Evolutionary conservation across 2,888 invertebrate genomes (phyloP).

Genomic region (Schizotus pectinicornis): DNA sequence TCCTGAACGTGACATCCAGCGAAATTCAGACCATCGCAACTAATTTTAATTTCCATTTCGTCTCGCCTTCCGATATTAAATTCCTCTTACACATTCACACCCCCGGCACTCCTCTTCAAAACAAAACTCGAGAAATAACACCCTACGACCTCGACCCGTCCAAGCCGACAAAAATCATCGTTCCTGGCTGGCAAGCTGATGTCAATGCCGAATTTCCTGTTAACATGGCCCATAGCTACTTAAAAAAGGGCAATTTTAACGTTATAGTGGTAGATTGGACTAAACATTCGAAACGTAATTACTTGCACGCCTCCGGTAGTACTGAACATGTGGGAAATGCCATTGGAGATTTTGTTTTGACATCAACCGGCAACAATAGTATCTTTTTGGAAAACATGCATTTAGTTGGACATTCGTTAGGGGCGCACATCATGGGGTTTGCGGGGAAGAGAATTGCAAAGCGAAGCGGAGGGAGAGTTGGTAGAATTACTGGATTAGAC

Average conservation of each 20-base stretch:
- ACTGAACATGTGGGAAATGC: conserved; percentile 34
- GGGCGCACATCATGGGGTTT: conserved; percentile 38
- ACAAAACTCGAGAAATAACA: too few species aligned
- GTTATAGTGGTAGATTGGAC: conserved; percentile 39
- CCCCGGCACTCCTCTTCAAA: background rate
- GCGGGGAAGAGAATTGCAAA: conserved; percentile 33
- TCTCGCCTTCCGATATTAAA: conserved; percentile 13
- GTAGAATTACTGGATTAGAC: conserved; percentile 41
- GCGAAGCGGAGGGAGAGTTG: conserved; percentile 28
- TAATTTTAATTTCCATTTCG: conserved; percentile 16
- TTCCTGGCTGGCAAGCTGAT: conserved; percentile 36
- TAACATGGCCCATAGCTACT: conserved; percentile 32
- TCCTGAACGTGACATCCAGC: conserved; percentile 14
- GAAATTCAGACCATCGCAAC: conserved; percentile 13
- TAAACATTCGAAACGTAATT: conserved; percentile 31
- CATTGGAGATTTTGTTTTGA: conserved; percentile 32
- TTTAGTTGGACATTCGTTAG: conserved; percentile 39
- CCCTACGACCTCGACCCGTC: conserved; percentile 18
- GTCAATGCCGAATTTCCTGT: conserved; percentile 32
- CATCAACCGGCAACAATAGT: conserved; percentile 23
- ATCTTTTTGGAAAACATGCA: conserved; percentile 34
- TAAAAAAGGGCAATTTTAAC: conserved; percentile 33
- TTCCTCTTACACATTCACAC: conserved; percentile 7
- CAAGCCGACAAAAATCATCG: conserved; percentile 34
- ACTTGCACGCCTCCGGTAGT: conserved; percentile 31